These are phyloP conservation scores for Acleris holmiana DNA, from an alignment of 2,888 invertebrate species.

Conservation along the genomic window DNA sequence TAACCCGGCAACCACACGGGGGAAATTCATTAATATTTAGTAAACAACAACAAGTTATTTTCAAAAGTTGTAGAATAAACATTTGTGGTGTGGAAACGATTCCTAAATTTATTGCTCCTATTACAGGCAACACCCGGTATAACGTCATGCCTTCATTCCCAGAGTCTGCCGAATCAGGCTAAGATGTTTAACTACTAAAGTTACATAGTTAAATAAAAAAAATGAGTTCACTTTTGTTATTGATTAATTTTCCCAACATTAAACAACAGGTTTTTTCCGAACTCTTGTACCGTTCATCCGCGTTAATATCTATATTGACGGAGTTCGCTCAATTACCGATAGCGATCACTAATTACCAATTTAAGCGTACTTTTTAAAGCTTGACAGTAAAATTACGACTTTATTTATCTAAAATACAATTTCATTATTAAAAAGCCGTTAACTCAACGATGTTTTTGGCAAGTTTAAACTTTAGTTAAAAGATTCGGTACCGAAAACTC, in stretches of 20 bases:
- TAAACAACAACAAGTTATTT: too few species aligned
- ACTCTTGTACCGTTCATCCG: slow-evolving; percentile 17
- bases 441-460: slow-evolving; percentile 20
- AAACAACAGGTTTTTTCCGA: slow-evolving; percentile 10
- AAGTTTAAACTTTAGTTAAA: background rate
- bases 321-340: slow-evolving; percentile 64
- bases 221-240: background rate
- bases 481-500: background rate
- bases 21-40: too few species aligned
- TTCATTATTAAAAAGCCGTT: slow-evolving; percentile 29
- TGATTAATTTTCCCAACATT: background rate
- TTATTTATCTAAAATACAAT: slow-evolving; percentile 49
- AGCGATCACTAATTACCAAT: slow-evolving; percentile 65
- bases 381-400: slow-evolving; percentile 40
- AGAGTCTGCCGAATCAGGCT: too few species aligned
- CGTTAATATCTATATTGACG: slow-evolving; percentile 35
- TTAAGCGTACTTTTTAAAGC: slow-evolving; percentile 45
- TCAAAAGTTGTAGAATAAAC: too few species aligned
- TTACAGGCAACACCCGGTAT: too few species aligned
- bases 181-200: too few species aligned
- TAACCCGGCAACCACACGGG: too few species aligned
- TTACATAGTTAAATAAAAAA: background rate
- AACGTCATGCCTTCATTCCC: too few species aligned
- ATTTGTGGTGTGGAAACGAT: too few species aligned
- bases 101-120: too few species aligned